Conservation (phyloP, 1,140 invertebrate species). For the Pomacea maculata region DNA sequence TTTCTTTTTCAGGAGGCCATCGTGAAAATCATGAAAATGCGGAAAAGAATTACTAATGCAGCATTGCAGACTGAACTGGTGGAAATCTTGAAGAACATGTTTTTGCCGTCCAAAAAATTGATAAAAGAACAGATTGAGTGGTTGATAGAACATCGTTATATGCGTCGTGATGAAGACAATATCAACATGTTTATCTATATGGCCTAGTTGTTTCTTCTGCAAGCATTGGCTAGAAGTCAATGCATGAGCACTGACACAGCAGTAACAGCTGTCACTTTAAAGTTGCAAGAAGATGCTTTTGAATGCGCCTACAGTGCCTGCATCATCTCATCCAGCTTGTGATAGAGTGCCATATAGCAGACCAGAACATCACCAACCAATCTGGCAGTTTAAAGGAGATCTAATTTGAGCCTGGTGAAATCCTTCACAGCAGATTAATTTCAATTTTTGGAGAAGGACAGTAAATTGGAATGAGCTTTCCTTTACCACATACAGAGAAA, state of each 20-base stretch:
- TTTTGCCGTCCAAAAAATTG: conserved; percentile 98
- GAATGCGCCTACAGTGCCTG: too few species aligned
- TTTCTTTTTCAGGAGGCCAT: conserved; percentile 85
- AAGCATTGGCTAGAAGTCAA: too few species aligned
- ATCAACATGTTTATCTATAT: conserved; percentile 99
- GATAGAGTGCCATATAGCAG: too few species aligned
- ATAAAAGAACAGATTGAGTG: conserved; percentile 99
- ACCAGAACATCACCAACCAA: too few species aligned
- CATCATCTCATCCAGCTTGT: too few species aligned
- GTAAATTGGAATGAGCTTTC: not conserved
- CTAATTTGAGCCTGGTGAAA: not conserved
- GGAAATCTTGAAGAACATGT: conserved; percentile 99
- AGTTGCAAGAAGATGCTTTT: too few species aligned
- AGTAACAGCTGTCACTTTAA: too few species aligned
- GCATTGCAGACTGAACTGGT: conserved; percentile 95
- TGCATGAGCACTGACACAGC: too few species aligned
- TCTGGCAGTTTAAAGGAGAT: too few species aligned
- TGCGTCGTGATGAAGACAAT: conserved; percentile 94
- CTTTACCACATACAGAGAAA: not conserved
- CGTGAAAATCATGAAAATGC: conserved; percentile 98
- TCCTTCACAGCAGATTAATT: not conserved
- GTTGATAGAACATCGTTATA: conserved; percentile 99
- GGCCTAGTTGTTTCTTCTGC: conserved; percentile 72
- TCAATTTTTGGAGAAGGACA: conserved; percentile 22
- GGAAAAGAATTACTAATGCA: conserved; percentile 92